Evolutionary conservation across 37 sponge, comb jelly and placozoan species (phyloP), one percentile per base, ranked within the genome.

Genomic region (Tethya wilhelma): DNA sequence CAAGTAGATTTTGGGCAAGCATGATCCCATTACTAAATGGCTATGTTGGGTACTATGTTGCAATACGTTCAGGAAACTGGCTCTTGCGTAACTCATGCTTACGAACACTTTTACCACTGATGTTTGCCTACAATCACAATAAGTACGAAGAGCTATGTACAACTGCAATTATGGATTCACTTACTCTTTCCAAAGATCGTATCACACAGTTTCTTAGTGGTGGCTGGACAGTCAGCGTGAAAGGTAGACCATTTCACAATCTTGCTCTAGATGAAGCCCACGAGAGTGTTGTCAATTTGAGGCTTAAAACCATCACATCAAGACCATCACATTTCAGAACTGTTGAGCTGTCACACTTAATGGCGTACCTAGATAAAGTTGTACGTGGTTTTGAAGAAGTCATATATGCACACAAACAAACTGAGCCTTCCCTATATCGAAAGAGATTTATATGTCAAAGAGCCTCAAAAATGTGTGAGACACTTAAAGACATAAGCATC

Each of bases 211-310:
- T 69, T 37, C 11, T 36, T 6, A 38, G 7, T 25, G 70, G 70
- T 34, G 70, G 38, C 23, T 69, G 70, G 70, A 69, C 70, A 37
- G 70, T 69, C 25, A 37, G 39, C 11, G 9, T 69, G 17, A 69
- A 69, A 69, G 70, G 70, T 8, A 8, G n/a, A 34, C 70, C 70
- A 6, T 34, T 20, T 34, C 38, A 32, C 38, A 69, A 69, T 17
- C 39, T 37, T 20, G 70, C 38, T 20, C n/a, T 69, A 34, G 70
- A 69, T 34, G 70, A 69, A 34, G 70, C 70, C 25, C 70, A 69
- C 33, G 70, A 69, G 33, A 36, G 17, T 20, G 70, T 69, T 7
- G 33, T 69, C 25, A 69, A 69, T 69, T 20, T 32, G 33, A 28
- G 70, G 19, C 32, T 69, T 32, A 69, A 69, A 33, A 32, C 32